Conservation (phyloP, 2,113 vertebrate genomes). For the Elephas maximus region DNA sequence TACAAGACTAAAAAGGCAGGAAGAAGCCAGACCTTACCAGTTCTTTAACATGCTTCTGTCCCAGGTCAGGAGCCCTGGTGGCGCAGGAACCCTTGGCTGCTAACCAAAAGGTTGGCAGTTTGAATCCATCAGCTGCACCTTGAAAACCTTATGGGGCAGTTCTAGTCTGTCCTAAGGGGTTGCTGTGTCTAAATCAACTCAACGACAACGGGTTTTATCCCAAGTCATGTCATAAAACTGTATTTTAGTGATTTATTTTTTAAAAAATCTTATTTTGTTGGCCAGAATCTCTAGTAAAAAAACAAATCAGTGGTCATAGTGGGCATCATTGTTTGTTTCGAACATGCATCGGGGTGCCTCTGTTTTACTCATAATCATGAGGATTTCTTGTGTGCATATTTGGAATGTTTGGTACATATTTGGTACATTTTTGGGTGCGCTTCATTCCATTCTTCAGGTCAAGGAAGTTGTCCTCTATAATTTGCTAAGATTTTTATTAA, state of each 20-base stretch:
- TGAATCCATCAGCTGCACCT: no score
- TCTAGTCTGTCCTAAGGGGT: no score
- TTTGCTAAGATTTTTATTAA: neutral
- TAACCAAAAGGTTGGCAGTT: no score
- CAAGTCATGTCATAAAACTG: neutral
- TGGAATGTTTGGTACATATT: neutral
- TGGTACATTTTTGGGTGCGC: neutral
- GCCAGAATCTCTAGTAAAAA: neutral
- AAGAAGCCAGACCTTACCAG: accelerated
- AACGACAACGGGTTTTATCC: no score
- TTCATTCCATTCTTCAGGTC: neutral
- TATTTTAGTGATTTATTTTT: neutral
- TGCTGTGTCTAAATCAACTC: no score
- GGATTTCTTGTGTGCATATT: neutral
- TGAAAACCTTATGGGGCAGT: no score
- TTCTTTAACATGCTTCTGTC: accelerated
- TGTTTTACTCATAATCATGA: neutral
- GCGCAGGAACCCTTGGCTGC: no score
- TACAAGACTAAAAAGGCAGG: accelerated
- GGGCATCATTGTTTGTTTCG: neutral
- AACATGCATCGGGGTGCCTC: neutral
- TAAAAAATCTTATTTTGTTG: neutral
- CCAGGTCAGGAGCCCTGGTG: no score
- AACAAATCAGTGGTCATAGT: neutral
- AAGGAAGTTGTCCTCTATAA: neutral